Base-by-base conservation (phyloP, 2,797 vertebrate species). In the Selene dorsalis region DNA sequence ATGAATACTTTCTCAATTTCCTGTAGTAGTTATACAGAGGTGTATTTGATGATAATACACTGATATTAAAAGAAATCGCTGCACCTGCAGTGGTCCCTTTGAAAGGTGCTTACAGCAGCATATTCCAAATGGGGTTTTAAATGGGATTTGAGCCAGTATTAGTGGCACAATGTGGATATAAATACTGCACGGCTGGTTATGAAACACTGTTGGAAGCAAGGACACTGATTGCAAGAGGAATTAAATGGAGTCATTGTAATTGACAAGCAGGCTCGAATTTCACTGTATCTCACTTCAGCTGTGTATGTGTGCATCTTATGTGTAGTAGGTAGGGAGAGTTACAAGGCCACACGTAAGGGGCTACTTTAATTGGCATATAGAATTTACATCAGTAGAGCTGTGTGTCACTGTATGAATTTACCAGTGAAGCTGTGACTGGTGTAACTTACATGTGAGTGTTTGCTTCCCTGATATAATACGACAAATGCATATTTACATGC, bases 141-240 rank as follows among this genome's bases (percentile, higher is more conserved):
- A 18, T 30, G 30, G 32, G 32, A 79, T 35, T 69, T 26, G 61
- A 70, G n/a, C 65, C 45, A 35, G 12, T 24, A 47, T 86, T 41
- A 18, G 47, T 61, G 43, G 63, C 18, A 32, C 63, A 73, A 55
- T 59, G 20, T 32, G 62, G 17, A n/a, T 69, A 75, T 73, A 75
- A 84, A 85, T 73, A 78, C 57, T 35, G 47, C 58, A 38, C 35
- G 16, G 4, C 16, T 56, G 61, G 68, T 84, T 80, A 82, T 50
- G 63, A 72, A 85, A 81, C 79, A 32, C 22, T 53, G 45, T 50
- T n/a, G n/a, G 66, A 62, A 64, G 62, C 50, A 71, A 80, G 79
- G 68, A 18, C 68, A 64, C 18, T 3, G 12, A 12, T 56, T 77
- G 62, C 65, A 82, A 81, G 59, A 58, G n/a, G 35, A 82, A 72